Conservation (phyloP, 2,888 invertebrate genomes). For the Protodeltote pygarga region DNA sequence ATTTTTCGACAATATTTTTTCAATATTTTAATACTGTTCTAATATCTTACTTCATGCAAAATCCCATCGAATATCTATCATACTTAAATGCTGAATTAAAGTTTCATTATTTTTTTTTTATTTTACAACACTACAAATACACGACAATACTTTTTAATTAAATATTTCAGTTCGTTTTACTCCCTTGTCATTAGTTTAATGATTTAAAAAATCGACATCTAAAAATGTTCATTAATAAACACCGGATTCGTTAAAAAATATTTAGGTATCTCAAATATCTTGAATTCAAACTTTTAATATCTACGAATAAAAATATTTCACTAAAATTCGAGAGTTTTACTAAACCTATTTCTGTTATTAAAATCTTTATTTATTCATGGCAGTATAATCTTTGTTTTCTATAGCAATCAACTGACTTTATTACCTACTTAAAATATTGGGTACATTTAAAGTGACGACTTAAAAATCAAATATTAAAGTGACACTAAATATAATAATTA, state of each 20-base stretch:
- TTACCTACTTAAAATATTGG: too few relatives aligned
- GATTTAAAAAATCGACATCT: slow-evolving; percentile 68
- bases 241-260: slow-evolving; percentile 48
- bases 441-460: too few relatives aligned
- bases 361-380: too few relatives aligned
- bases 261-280: slow-evolving; percentile 49
- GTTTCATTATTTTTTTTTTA: slow-evolving; percentile 47
- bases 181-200: slow-evolving; percentile 75
- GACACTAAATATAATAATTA: too few relatives aligned
- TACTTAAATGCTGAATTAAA: slow-evolving; percentile 48
- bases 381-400: too few relatives aligned
- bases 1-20: slow-evolving; percentile 20
- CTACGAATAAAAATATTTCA: neutral
- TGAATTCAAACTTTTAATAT: neutral
- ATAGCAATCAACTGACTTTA: too few relatives aligned
- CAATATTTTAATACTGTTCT: slow-evolving; percentile 19
- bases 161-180: slow-evolving; percentile 82
- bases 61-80: slow-evolving; percentile 59
- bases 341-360: neutral
- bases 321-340: too few relatives aligned
- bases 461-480: too few relatives aligned
- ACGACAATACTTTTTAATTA: slow-evolving; percentile 68
- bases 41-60: slow-evolving; percentile 56
- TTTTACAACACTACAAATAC: slow-evolving; percentile 71
- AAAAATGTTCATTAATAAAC: slow-evolving; percentile 52